Evolutionary conservation across 2,113 vertebrate genomes (phyloP).

Genomic region (Aepyceros melampus): DNA sequence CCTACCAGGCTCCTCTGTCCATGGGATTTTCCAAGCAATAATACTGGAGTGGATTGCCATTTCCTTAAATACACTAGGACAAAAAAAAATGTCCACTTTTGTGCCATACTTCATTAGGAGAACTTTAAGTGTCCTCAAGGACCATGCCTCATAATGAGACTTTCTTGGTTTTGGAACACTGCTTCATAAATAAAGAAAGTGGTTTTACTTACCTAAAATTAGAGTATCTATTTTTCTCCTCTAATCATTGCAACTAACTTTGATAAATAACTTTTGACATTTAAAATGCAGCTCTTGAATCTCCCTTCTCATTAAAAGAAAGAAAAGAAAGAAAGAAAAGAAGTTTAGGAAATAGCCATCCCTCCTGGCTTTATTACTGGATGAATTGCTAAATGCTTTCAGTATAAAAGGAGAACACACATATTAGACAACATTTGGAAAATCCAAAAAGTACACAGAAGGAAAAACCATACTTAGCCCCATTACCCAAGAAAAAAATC

Average conservation of each 20-base stretch:
- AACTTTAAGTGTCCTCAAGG: neutral
- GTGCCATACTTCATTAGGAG: neutral
- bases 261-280: constrained; percentile 35
- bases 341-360: neutral
- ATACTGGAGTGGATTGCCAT: too few relatives aligned
- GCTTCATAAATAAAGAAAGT: neutral
- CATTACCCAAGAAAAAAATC: neutral
- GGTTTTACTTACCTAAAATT: neutral
- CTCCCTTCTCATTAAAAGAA: constrained; percentile 29
- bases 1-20: too few relatives aligned
- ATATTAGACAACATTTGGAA: constrained; percentile 21
- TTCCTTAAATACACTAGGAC: neutral
- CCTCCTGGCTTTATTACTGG: neutral
- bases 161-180: neutral
- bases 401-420: neutral
- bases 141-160: neutral
- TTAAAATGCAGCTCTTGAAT: constrained; percentile 19
- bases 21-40: too few relatives aligned
- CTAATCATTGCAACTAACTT: neutral
- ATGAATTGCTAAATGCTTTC: neutral
- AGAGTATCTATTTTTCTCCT: neutral
- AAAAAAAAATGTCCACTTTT: neutral
- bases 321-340: neutral
- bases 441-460: neutral
- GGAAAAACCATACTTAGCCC: neutral